Evolutionary conservation across 2,113 vertebrate species (phyloP), one percentile per base, ranked within the genome.

Genomic region (Eurystomus gularis): DNA sequence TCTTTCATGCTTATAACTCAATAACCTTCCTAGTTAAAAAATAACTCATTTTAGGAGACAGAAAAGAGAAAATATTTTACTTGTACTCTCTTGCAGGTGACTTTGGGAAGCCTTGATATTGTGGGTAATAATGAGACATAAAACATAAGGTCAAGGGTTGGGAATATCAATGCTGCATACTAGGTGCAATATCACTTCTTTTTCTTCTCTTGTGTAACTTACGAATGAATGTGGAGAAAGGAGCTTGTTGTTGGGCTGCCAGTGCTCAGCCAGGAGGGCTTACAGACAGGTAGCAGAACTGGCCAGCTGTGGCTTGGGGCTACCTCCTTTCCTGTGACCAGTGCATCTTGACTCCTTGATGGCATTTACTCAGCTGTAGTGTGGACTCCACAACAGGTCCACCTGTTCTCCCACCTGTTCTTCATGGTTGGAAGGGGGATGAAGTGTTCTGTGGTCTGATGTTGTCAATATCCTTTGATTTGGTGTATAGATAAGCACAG

Each of bases 111-210:
- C 15, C 6, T 57, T 58, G 49, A 57, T 90, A 9, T 44, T 77
- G 25, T 70, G 51, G 51, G 44, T 77, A 86, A 61, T 77, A 86
- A 61, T 42, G 85, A 90, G 88, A 92, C 40, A 77, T 25, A 44
- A 93, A 94, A 68, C 42, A 88, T 60, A 37, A 93, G n/a, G n/a
- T 70, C 46, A 73, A 37, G 40, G 58, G 5, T 62, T 88, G 76
- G 40, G 64, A 92, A 73, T 57, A 82, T 17, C 61, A 39, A 7
- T 0, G 0, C 24, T 82, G 48, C 28, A 3, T 15, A 9, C 28
- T 73, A 33, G n/a, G 66, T 88, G 35, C 21, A 69, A 6, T 37
- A 48, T 17, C 31, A 3, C 10, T 69, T 78, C 57, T 82, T 82
- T 66, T 13, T 51, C 57, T 68, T 68, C 4, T 39, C 31, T 73